Conservation (phyloP, 1,140 invertebrate genomes). For the Phortica variegata region DNA sequence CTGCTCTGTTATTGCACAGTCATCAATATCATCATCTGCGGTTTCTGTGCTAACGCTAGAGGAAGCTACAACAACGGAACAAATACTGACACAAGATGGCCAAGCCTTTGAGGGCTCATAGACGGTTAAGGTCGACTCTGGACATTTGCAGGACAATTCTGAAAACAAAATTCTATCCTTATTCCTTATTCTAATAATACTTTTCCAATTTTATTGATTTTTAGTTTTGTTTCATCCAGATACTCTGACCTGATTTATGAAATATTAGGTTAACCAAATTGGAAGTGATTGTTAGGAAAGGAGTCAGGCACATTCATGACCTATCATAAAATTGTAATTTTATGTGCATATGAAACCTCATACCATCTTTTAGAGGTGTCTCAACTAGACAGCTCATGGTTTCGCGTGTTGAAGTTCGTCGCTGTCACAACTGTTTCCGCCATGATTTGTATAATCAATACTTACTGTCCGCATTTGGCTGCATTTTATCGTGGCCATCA, state of each 20-base stretch:
- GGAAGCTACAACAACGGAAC: constrained; percentile 4
- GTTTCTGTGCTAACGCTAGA: not conserved
- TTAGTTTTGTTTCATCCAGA: no score
- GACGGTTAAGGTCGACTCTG: constrained; percentile 22
- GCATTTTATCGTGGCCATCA: constrained; percentile 33
- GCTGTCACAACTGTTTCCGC: no score
- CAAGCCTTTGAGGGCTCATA: constrained; percentile 36
- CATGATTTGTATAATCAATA: constrained; percentile 49
- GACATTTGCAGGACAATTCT: constrained; percentile 41
- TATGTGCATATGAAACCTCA: not conserved
- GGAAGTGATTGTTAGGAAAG: not conserved
- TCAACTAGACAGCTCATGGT: not conserved
- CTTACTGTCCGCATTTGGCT: constrained; percentile 42
- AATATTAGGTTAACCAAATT: not conserved
- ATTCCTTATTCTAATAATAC: no score
- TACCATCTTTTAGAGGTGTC: no score
- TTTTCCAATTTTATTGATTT: no score
- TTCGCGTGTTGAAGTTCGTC: not conserved
- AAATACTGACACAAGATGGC: constrained; percentile 34
- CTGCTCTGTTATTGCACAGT: not conserved
- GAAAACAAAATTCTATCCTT: no score
- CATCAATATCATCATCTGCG: not conserved
- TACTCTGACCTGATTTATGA: no score
- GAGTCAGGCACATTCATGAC: not conserved
- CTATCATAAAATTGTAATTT: not conserved